Conservation (phyloP, 2,113 vertebrate genomes). For the Microcebus jonahi region DNA sequence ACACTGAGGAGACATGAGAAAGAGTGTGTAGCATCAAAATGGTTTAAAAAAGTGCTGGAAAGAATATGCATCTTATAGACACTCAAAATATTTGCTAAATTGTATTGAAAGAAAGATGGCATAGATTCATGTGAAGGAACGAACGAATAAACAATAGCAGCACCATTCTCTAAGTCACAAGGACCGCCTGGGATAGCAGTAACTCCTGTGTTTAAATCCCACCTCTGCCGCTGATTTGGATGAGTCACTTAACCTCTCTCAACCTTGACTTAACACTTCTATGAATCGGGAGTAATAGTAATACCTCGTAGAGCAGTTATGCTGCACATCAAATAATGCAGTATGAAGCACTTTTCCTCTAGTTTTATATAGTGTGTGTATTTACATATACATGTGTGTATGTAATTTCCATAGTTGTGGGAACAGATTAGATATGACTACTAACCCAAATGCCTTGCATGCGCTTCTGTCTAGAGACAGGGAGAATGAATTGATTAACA, state of each 20-base stretch:
- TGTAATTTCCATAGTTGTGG: background rate
- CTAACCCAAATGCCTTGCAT: background rate
- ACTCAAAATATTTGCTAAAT: conserved; percentile 3
- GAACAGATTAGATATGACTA: background rate
- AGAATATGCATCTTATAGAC: background rate
- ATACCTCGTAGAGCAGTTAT: background rate
- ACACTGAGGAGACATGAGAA: background rate
- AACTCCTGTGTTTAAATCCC: background rate
- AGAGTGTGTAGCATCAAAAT: background rate
- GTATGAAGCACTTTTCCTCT: background rate
- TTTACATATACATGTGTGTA: background rate
- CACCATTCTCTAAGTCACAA: background rate
- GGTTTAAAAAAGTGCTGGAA: background rate
- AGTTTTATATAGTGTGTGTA: background rate
- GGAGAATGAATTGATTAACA: background rate
- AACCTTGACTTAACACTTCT: background rate
- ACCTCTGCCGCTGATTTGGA: background rate
- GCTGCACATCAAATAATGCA: background rate
- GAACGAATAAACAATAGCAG: background rate
- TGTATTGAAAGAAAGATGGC: background rate
- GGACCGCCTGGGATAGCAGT: background rate
- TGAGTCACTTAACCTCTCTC: background rate
- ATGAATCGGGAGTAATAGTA: background rate
- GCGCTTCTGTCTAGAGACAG: background rate
- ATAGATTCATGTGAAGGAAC: background rate